These are phyloP conservation scores for Lepidostoma basale DNA, from an alignment of 1,140 invertebrate genomes.

Conservation along the genomic window DNA sequence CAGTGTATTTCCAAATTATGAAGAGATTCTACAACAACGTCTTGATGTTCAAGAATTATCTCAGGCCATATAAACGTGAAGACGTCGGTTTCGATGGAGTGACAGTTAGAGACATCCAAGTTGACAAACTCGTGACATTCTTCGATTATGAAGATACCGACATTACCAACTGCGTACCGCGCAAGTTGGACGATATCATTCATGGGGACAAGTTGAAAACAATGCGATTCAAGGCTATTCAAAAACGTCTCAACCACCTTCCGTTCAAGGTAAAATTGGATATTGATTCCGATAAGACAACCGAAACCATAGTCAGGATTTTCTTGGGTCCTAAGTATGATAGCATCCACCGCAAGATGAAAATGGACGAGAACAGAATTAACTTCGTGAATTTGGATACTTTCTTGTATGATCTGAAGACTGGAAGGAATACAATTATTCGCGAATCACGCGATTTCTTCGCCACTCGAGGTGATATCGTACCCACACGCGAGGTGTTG, in stretches of 20 bases:
- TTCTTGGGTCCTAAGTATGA: constrained; percentile 55
- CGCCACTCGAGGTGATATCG: constrained; percentile 58
- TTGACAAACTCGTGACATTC: constrained; percentile 72
- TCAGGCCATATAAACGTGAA: constrained; percentile 65
- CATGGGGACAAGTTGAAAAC: constrained; percentile 54
- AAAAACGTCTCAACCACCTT: constrained; percentile 51
- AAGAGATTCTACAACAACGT: constrained; percentile 62
- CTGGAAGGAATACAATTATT: constrained; percentile 68
- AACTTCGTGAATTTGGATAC: constrained; percentile 71
- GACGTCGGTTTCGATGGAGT: constrained; percentile 67
- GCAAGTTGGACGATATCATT: constrained; percentile 50
- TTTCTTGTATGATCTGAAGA: constrained; percentile 67
- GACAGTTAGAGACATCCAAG: constrained; percentile 65
- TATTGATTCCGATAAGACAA: constrained; percentile 35
- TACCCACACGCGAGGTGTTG: constrained; percentile 57
- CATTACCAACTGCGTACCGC: constrained; percentile 68
- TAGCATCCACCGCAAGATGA: constrained; percentile 60
- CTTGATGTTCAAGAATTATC: constrained; percentile 57
- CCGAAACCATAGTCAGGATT: constrained; percentile 43
- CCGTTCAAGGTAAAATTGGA: constrained; percentile 45
- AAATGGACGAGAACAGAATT: constrained; percentile 64
- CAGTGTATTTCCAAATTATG: constrained; percentile 68
- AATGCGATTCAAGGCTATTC: constrained; percentile 54
- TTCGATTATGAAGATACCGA: constrained; percentile 74
- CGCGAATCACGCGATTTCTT: constrained; percentile 58